Conservation (phyloP, 2,888 invertebrate genomes). For the Papilio gigon region DNA sequence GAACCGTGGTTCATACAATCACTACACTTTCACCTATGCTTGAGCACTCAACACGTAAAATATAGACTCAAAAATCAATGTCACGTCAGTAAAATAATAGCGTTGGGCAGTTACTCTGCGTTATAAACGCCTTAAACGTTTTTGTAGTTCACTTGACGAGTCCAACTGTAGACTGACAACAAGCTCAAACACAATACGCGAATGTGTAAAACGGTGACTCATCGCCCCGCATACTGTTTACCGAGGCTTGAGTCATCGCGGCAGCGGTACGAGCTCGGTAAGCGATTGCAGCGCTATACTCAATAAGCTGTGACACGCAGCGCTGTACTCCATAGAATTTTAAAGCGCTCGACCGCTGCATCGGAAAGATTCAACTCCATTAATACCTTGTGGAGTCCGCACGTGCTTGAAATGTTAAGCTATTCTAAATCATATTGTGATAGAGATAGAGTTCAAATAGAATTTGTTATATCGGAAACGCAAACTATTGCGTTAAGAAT, state of each 20-base stretch:
- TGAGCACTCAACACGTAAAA: slow-evolving; percentile 58
- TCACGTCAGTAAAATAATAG: slow-evolving; percentile 62
- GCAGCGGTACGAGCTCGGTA: slow-evolving; percentile 56
- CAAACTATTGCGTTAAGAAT: slow-evolving; percentile 79
- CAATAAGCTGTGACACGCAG: slow-evolving; percentile 48
- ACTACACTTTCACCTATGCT: slow-evolving; percentile 77
- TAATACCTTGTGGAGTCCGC: slow-evolving; percentile 79
- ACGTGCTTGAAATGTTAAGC: slow-evolving; percentile 67
- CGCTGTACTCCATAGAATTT: slow-evolving; percentile 51
- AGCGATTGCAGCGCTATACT: slow-evolving; percentile 71
- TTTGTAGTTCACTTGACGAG: slow-evolving; percentile 72
- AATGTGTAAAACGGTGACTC: slow-evolving; percentile 83
- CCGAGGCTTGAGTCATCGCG: slow-evolving; percentile 82
- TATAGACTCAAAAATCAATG: slow-evolving; percentile 62
- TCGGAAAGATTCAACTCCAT: slow-evolving; percentile 71
- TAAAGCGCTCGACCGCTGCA: slow-evolving; percentile 71
- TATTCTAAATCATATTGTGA: slow-evolving; percentile 59
- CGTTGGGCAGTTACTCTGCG: slow-evolving; percentile 75
- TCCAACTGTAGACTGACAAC: slow-evolving; percentile 82
- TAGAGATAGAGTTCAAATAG: slow-evolving; percentile 49
- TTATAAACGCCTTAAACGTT: slow-evolving; percentile 75
- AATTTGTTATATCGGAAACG: slow-evolving; percentile 56
- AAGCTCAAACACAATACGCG: slow-evolving; percentile 82
- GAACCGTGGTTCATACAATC: slow-evolving; percentile 46
- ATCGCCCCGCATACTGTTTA: slow-evolving; percentile 83